These are phyloP conservation scores for Solea solea DNA, from an alignment of 2,113 vertebrate species.

Conservation along the genomic window DNA sequence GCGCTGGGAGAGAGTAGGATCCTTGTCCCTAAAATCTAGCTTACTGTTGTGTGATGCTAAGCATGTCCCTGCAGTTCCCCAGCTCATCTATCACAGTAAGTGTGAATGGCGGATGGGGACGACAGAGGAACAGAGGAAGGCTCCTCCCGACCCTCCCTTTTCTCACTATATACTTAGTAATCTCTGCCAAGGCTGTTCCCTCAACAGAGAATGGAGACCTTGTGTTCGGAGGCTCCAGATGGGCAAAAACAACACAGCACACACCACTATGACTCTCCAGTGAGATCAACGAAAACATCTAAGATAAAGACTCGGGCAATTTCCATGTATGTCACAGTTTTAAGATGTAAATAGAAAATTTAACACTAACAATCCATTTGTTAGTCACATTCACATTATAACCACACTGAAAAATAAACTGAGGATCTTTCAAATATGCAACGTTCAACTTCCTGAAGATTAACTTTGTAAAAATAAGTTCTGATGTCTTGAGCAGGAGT, in stretches of 20 bases:
- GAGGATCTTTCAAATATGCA: too few relatives aligned
- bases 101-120: constrained; percentile 73
- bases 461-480: too few relatives aligned
- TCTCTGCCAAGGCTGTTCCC: constrained; percentile 67
- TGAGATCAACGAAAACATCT: constrained; percentile 17
- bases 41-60: constrained; percentile 72
- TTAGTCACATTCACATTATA: not conserved
- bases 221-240: constrained; percentile 75
- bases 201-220: constrained; percentile 74
- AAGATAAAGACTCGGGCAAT: constrained; percentile 1
- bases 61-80: constrained; percentile 64
- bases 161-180: constrained; percentile 71
- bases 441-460: too few relatives aligned
- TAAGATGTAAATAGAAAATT: too few relatives aligned
- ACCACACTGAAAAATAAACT: not conserved
- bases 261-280: constrained; percentile 40
- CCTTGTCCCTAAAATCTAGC: constrained; percentile 65
- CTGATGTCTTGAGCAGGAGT: too few relatives aligned
- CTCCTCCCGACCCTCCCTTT: constrained; percentile 53
- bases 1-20: constrained; percentile 39
- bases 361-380: not conserved
- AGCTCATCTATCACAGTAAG: constrained; percentile 81
- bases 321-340: not conserved
- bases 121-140: constrained; percentile 60
- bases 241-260: constrained; percentile 64